A percentile compares a stretch with the other conserved stretches of the same genome.
phyloP scores from a whole-genome alignment of 2,888 invertebrate species.

The Sarcophaga rosellei region DNA sequence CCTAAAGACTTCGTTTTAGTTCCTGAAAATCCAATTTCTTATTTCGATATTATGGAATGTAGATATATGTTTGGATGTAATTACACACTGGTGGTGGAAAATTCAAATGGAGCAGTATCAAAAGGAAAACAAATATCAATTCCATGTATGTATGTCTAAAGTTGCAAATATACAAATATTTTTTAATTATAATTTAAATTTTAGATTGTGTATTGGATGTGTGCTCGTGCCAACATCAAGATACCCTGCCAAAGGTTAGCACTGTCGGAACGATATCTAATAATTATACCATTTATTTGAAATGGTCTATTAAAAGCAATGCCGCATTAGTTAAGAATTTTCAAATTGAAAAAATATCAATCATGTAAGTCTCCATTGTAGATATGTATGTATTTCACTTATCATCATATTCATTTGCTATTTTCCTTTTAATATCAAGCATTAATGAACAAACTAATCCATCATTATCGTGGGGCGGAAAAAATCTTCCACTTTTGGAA shows the following conservation, averaged over 20 bases:
- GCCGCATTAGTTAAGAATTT: slow-evolving; percentile 6
- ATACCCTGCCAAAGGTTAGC: slow-evolving; percentile 72
- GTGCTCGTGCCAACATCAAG: slow-evolving; percentile 75
- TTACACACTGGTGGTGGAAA: slow-evolving; percentile 77
- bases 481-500: slow-evolving; percentile 72
- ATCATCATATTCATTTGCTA: not conserved
- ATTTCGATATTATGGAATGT: slow-evolving; percentile 76
- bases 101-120: slow-evolving; percentile 73
- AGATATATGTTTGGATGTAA: slow-evolving; percentile 77
- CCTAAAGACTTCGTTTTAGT: slow-evolving; percentile 41
- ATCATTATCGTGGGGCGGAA: slow-evolving; percentile 78
- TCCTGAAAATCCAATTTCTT: slow-evolving; percentile 73
- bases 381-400: not conserved
- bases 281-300: slow-evolving; percentile 74
- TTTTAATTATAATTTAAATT: slow-evolving; percentile 56
- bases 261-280: slow-evolving; percentile 70
- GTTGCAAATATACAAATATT: not conserved
- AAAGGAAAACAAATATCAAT: slow-evolving; percentile 70
- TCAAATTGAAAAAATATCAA: slow-evolving; percentile 6
- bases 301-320: slow-evolving; percentile 71
- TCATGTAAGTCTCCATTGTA: not conserved
- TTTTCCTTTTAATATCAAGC: slow-evolving; percentile 66
- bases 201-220: slow-evolving; percentile 76
- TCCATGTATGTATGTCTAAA: slow-evolving; percentile 75
- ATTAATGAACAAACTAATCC: slow-evolving; percentile 77